Conservation (phyloP, 2,797 vertebrate genomes). For the Xiphorhynchus erythropygius region DNA sequence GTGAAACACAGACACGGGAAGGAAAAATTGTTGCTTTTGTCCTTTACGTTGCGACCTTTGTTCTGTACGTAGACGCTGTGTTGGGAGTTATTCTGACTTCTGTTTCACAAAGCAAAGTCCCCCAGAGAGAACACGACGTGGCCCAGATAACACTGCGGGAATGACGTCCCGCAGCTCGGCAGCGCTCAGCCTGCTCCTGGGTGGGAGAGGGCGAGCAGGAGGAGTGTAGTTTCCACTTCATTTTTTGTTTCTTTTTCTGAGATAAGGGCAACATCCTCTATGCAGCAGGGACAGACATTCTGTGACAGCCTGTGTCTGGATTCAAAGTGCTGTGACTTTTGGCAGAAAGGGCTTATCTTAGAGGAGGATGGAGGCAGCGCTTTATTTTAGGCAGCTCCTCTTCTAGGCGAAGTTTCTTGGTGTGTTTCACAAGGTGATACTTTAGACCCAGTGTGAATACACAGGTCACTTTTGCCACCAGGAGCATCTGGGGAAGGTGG, state of each 20-base stretch:
- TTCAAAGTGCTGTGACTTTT: not conserved
- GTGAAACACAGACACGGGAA: not conserved
- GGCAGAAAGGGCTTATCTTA: not conserved
- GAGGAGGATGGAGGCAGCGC: not conserved
- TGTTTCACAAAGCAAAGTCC: constrained; percentile 38
- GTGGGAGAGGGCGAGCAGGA: not conserved
- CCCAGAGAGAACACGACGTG: not conserved
- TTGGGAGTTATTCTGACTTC: not conserved
- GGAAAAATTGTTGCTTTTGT: not conserved
- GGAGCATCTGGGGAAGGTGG: not conserved
- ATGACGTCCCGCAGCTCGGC: not conserved
- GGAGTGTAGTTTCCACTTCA: not conserved
- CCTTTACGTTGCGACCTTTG: constrained; percentile 41
- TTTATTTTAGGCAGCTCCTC: not conserved
- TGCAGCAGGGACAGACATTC: not conserved
- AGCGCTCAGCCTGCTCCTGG: not conserved
- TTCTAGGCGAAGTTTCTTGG: not conserved
- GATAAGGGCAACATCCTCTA: not conserved
- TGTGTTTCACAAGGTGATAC: not conserved
- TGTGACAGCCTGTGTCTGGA: not conserved
- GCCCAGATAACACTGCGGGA: not conserved
- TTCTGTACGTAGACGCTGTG: rapidly evolving
- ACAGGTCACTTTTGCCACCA: not conserved
- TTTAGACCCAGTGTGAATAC: not conserved
- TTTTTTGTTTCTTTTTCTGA: not conserved